Evolutionary conservation across 2,888 invertebrate species (phyloP).

Genomic region (Tillus elongatus): DNA sequence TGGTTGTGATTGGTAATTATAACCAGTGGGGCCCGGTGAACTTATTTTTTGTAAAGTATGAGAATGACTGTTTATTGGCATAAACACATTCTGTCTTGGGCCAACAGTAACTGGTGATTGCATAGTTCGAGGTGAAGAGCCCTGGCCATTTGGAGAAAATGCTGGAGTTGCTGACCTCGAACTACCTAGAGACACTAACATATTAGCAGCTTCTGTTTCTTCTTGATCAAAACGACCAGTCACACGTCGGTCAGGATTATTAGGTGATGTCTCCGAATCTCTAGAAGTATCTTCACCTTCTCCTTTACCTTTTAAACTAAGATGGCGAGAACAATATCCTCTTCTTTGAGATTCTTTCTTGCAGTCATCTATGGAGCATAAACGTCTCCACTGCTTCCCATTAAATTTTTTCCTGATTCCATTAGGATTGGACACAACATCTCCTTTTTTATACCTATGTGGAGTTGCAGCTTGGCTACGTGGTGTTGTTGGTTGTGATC

Average conservation of each 20-base stretch:
- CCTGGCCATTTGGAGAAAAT: slow-evolving; percentile 66
- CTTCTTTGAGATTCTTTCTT: slow-evolving; percentile 94
- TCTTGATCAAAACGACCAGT: slow-evolving; percentile 83
- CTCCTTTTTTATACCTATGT: slow-evolving; percentile 95
- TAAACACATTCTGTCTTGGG: slow-evolving; percentile 78
- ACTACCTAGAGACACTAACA: slow-evolving; percentile 89
- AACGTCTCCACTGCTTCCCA: slow-evolving; percentile 97
- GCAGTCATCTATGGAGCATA: slow-evolving; percentile 90
- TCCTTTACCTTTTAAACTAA: slow-evolving; percentile 74
- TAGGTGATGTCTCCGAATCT: slow-evolving; percentile 84
- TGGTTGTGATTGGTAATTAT: slow-evolving; percentile 36
- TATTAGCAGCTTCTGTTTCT: slow-evolving; percentile 94
- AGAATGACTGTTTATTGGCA: slow-evolving; percentile 70
- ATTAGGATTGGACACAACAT: slow-evolving; percentile 86
- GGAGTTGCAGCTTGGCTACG: slow-evolving; percentile 81
- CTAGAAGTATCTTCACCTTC: slow-evolving; percentile 80
- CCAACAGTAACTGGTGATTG: slow-evolving; percentile 62
- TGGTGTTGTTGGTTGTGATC: slow-evolving; percentile 88
- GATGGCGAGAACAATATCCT: slow-evolving; percentile 93
- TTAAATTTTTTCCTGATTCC: slow-evolving; percentile 99
- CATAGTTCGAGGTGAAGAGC: slow-evolving; percentile 57
- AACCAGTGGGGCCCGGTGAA: slow-evolving; percentile 40
- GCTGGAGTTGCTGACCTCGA: slow-evolving; percentile 90
- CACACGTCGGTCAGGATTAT: slow-evolving; percentile 62
- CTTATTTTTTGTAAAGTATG: slow-evolving; percentile 41